Conservation (phyloP, 2,113 vertebrate genomes). For the Craseonycteris thonglongyai region DNA sequence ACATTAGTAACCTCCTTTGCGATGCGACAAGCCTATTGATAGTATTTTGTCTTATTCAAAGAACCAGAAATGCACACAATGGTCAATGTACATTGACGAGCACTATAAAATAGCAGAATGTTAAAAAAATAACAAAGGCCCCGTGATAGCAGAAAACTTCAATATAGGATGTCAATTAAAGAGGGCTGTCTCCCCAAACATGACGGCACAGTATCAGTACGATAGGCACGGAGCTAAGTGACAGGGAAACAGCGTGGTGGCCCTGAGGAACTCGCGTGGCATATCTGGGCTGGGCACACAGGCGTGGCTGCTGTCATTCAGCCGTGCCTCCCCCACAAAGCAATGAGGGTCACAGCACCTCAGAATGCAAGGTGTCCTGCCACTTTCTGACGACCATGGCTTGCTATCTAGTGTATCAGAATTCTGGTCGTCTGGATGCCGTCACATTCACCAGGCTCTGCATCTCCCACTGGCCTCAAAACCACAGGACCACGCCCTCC, state of each 20-base stretch:
- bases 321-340: not conserved
- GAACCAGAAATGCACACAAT: too few species aligned
- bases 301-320: not conserved
- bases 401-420: not conserved
- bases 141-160: too few species aligned
- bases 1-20: too few species aligned
- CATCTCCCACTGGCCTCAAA: not conserved
- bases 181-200: too few species aligned
- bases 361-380: not conserved
- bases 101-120: too few species aligned
- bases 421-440: not conserved
- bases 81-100: too few species aligned
- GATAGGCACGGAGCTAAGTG: too few species aligned
- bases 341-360: not conserved
- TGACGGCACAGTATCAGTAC: too few species aligned
- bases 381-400: not conserved
- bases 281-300: not conserved
- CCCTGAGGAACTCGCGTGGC: not conserved
- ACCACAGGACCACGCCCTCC: not conserved
- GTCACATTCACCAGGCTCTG: not conserved
- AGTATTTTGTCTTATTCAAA: too few species aligned
- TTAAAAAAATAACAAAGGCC: too few species aligned
- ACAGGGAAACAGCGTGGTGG: not conserved
- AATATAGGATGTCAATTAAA: too few species aligned
- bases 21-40: too few species aligned